A percentile compares a stretch with the other conserved stretches of the same genome.
Evolutionary conservation across 1,140 invertebrate genomes (phyloP).

Genomic region (Tetramorium simillimum): DNA sequence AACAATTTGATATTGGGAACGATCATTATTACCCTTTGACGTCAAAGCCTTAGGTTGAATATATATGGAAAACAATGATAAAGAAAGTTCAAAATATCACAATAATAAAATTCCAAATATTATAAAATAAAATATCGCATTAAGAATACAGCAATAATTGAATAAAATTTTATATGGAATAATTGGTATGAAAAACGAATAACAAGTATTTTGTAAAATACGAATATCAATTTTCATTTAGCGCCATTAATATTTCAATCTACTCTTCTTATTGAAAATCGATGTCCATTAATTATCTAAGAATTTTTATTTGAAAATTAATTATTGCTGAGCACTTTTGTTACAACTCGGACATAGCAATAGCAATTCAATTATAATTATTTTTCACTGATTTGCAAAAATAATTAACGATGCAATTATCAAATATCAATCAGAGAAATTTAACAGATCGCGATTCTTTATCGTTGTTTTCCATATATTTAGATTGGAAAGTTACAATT

Average conservation of each 20-base stretch:
- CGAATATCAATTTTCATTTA: neutral
- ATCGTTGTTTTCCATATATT: too few relatives aligned
- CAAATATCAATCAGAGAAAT: neutral
- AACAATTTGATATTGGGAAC: neutral
- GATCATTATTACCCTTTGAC: neutral
- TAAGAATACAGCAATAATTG: neutral
- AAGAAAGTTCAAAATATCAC: neutral
- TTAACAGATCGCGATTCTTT: neutral
- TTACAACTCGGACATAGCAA: neutral
- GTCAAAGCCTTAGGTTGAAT: neutral
- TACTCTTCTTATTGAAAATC: neutral
- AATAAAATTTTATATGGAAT: neutral
- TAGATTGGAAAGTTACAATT: neutral
- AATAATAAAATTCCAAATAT: neutral
- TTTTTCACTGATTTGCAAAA: neutral
- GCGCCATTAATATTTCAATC: neutral
- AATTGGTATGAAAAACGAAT: too few relatives aligned
- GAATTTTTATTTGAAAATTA: neutral
- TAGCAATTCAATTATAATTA: constrained; percentile 1
- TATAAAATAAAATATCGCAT: neutral
- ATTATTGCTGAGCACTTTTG: neutral
- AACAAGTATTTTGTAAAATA: neutral
- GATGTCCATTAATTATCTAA: neutral
- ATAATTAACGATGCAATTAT: neutral
- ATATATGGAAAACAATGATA: neutral